These are phyloP conservation scores for Coregonus sp. DNA, from an alignment of 2,797 vertebrate genomes.

Conservation along the genomic window DNA sequence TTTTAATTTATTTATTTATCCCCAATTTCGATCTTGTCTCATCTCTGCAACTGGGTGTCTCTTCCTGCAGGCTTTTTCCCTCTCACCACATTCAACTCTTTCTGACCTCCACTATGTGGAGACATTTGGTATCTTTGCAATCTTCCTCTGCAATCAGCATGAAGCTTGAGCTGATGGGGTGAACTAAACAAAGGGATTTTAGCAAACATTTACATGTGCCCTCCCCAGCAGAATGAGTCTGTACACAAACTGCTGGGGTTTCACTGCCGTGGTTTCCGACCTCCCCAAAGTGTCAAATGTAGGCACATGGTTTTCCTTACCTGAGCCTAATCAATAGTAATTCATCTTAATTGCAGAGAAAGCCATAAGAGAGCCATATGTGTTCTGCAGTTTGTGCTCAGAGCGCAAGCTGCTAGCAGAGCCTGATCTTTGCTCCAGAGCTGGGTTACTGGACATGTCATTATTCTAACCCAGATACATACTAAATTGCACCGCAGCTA, in stretches of 20 bases:
- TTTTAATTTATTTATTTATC: constrained; percentile 1
- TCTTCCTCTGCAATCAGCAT: not conserved
- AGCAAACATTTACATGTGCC: constrained; percentile 28
- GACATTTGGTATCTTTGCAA: not conserved
- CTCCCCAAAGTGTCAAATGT: constrained; percentile 31
- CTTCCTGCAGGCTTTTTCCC: not conserved
- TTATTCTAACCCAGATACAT: constrained; percentile 34
- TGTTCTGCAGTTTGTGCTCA: constrained; percentile 31
- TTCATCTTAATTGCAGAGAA: constrained; percentile 37
- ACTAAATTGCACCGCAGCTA: constrained; percentile 41
- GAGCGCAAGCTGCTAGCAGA: not conserved
- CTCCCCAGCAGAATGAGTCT: constrained; percentile 9
- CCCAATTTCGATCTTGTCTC: not conserved
- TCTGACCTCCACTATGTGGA: not conserved
- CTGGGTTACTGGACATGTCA: constrained; percentile 33
- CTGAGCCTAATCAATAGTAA: constrained; percentile 40
- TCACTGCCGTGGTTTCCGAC: not conserved
- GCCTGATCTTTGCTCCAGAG: constrained; percentile 10
- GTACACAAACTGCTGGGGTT: too few relatives aligned
- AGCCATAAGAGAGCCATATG: constrained; percentile 25
- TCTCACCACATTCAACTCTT: constrained; percentile 16
- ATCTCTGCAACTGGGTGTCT: not conserved
- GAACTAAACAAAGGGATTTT: constrained; percentile 39
- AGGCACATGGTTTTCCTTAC: constrained; percentile 46
- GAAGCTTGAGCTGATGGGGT: not conserved